These are phyloP conservation scores for Euclidia mi DNA, from an alignment of 2,888 invertebrate species.

Conservation along the genomic window DNA sequence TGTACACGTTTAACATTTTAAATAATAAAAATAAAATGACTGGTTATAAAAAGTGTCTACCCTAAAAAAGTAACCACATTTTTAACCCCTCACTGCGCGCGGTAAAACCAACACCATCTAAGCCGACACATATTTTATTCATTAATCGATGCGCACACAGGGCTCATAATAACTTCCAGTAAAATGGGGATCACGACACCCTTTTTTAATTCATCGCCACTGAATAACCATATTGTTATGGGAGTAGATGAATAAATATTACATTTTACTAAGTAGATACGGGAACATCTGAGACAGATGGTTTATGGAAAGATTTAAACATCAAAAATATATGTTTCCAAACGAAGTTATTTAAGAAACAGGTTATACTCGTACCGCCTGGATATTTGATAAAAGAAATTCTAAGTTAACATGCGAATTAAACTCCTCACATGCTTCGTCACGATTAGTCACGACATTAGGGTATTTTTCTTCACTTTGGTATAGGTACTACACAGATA, in stretches of 20 bases:
- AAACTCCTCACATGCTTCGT: too few relatives aligned
- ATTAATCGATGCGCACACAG: constrained; percentile 73
- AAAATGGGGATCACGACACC: constrained; percentile 67
- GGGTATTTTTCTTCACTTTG: too few relatives aligned
- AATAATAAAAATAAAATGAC: constrained; percentile 21
- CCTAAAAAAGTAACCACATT: constrained; percentile 56
- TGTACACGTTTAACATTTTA: background rate
- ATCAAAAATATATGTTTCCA: too few relatives aligned
- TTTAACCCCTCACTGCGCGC: constrained; percentile 75
- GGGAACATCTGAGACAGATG: background rate
- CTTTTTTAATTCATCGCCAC: constrained; percentile 51
- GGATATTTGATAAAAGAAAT: too few relatives aligned
- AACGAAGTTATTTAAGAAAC: too few relatives aligned
- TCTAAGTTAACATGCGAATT: too few relatives aligned
- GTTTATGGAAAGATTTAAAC: too few relatives aligned
- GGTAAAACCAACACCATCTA: constrained; percentile 59
- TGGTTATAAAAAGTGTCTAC: constrained; percentile 27
- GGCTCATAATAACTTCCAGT: constrained; percentile 66
- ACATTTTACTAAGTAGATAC: background rate
- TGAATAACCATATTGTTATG: constrained; percentile 14
- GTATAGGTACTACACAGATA: too few relatives aligned
- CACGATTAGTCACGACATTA: too few relatives aligned
- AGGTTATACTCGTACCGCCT: too few relatives aligned
- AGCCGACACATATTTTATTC: constrained; percentile 81
- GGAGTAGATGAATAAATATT: background rate